Conservation (phyloP, 2,888 invertebrate genomes). For the Ormyrus rosae region DNA sequence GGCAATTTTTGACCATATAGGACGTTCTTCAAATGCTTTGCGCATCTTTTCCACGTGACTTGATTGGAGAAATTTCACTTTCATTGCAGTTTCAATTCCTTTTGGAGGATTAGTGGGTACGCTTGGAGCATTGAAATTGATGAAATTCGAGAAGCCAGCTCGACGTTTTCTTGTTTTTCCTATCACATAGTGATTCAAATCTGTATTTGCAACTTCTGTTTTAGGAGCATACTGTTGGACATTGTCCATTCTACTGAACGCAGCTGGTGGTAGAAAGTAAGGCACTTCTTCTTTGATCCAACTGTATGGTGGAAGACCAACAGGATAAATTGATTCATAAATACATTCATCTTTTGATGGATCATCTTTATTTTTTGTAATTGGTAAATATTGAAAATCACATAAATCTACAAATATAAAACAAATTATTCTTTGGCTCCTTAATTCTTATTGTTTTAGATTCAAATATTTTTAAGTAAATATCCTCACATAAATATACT, state of each 20-base stretch:
- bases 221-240: conserved; percentile 72
- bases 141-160: conserved; percentile 80
- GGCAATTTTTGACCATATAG: conserved; percentile 92
- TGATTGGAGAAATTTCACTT: conserved; percentile 73
- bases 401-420: conserved; percentile 81
- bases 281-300: conserved; percentile 80
- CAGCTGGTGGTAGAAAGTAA: conserved; percentile 85
- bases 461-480: conserved; percentile 2
- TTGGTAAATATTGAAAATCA: conserved; percentile 95
- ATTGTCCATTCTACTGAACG: conserved; percentile 87
- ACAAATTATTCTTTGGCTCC: not conserved
- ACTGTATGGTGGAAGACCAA: conserved; percentile 77
- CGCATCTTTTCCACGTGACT: conserved; percentile 71
- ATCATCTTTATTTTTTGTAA: conserved; percentile 76
- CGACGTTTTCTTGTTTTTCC: conserved; percentile 78
- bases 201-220: conserved; percentile 64
- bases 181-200: conserved; percentile 72
- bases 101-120: conserved; percentile 82
- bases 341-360: conserved; percentile 78
- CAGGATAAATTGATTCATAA: conserved; percentile 81
- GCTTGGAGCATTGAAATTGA: conserved; percentile 80
- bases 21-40: conserved; percentile 86
- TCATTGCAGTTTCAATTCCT: conserved; percentile 78
- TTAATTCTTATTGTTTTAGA: not conserved
- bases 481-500: conserved; percentile 75